Conservation (phyloP, 2,797 vertebrate genomes). For the Typhlichthys subterraneus region DNA sequence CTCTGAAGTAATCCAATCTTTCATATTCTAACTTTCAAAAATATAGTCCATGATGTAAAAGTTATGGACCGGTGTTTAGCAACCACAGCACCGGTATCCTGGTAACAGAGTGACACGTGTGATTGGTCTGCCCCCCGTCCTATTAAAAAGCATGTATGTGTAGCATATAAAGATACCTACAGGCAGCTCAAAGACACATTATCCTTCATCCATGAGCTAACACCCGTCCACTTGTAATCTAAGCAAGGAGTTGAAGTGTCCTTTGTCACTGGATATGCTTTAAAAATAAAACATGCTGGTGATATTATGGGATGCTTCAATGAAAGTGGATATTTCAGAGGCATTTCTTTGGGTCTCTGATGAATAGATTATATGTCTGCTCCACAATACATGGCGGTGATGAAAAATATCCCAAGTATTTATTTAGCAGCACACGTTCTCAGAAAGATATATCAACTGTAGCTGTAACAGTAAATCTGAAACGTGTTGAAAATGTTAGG, state of each 20-base stretch:
- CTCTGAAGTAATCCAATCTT: conserved; percentile 89
- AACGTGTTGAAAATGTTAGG: background rate
- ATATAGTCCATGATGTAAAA: conserved; percentile 98
- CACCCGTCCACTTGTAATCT: conserved; percentile 85
- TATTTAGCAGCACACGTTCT: conserved; percentile 18
- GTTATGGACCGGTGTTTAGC: conserved; percentile 85
- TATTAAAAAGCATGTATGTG: conserved; percentile 78
- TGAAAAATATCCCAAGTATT: conserved; percentile 55
- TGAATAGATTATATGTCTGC: conserved; percentile 55
- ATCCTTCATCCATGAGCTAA: conserved; percentile 76
- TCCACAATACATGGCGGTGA: conserved; percentile 47
- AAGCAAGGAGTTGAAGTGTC: conserved; percentile 85
- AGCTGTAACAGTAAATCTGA: too few relatives aligned
- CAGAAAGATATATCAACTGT: conserved; percentile 13
- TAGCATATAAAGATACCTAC: conserved; percentile 83
- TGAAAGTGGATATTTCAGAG: conserved; percentile 76
- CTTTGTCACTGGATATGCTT: conserved; percentile 85
- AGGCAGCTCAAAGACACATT: conserved; percentile 77
- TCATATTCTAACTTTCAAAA: conserved; percentile 90
- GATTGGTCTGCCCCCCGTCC: conserved; percentile 83
- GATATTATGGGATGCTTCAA: conserved; percentile 72
- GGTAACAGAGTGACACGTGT: conserved; percentile 75
- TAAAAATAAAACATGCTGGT: conserved; percentile 89
- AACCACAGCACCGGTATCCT: conserved; percentile 80
- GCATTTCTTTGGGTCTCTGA: conserved; percentile 67